These are phyloP conservation scores for Oegoconia quadripuncta DNA, from an alignment of 2,888 invertebrate genomes.

Conservation along the genomic window DNA sequence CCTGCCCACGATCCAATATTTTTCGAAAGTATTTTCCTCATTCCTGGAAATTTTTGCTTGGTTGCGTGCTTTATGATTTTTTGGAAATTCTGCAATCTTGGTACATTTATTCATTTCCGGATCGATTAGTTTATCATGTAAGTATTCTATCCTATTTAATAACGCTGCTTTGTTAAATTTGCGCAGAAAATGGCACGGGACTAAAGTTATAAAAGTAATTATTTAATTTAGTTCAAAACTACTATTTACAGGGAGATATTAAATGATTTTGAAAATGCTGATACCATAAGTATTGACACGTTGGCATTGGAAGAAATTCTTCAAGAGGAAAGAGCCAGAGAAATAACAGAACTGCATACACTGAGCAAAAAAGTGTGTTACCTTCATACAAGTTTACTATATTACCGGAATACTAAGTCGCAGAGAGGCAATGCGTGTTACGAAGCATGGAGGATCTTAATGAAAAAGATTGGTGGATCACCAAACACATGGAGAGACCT, in stretches of 20 bases:
- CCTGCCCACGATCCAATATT: too few relatives aligned
- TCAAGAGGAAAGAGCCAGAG: constrained; percentile 50
- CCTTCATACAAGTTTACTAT: constrained; percentile 60
- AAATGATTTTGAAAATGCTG: constrained; percentile 48
- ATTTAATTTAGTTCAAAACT: constrained; percentile 14
- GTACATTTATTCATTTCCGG: too few relatives aligned
- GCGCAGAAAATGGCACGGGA: constrained; percentile 3
- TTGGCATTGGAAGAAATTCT: constrained; percentile 54
- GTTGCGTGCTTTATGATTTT: background rate
- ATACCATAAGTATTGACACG: constrained; percentile 62
- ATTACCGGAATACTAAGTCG: constrained; percentile 59
- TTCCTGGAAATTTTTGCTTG: constrained; percentile 6
- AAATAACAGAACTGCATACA: constrained; percentile 50
- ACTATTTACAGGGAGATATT: constrained; percentile 53
- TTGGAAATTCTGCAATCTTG: too few relatives aligned
- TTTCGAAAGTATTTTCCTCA: constrained; percentile 15
- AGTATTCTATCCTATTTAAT: background rate
- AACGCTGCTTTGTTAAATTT: background rate
- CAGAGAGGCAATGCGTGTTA: constrained; percentile 57
- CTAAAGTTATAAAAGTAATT: background rate
- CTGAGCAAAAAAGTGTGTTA: constrained; percentile 61
- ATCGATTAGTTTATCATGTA: constrained; percentile 3
- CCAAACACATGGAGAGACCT: constrained; percentile 63
- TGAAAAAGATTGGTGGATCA: constrained; percentile 62
- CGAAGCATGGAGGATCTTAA: constrained; percentile 58